Evolutionary conservation across 2,888 invertebrate species (phyloP).

Genomic region (Sarcophaga rosellei): DNA sequence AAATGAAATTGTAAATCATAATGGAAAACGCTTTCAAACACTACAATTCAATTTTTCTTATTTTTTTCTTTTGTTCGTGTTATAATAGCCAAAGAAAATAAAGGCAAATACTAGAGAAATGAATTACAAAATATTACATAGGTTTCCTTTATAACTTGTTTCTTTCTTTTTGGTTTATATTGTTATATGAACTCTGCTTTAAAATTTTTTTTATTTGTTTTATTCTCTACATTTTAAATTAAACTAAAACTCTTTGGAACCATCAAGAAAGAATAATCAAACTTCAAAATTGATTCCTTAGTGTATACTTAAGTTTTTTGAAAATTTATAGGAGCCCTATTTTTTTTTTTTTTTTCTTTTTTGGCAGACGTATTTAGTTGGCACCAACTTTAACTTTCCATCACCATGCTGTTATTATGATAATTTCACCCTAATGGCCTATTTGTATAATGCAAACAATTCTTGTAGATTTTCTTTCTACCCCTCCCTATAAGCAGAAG

Average conservation of each 20-base stretch:
- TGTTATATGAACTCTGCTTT: too few species aligned
- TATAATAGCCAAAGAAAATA: not conserved
- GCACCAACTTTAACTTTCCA: not conserved
- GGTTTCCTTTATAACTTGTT: not conserved
- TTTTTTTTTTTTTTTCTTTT: not conserved
- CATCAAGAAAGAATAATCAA: too few species aligned
- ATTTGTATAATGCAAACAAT: constrained; percentile 6
- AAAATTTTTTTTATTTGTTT: not conserved
- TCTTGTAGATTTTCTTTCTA: not conserved
- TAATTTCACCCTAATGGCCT: constrained; percentile 28
- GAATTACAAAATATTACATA: not conserved
- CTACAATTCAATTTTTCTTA: constrained; percentile 4
- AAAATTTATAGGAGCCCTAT: not conserved
- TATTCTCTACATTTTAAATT: not conserved
- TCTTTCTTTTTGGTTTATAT: too few species aligned
- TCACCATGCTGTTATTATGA: constrained; percentile 1
- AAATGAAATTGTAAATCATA: not conserved
- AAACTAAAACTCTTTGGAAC: too few species aligned
- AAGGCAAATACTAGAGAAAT: not conserved
- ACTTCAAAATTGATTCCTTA: not conserved
- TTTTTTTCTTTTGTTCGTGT: not conserved
- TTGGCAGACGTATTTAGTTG: not conserved
- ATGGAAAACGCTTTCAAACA: not conserved
- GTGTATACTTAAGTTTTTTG: not conserved
- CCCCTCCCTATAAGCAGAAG: not conserved